phyloP scores from a whole-genome alignment of 2,888 invertebrate species.

The Xestia xanthographa region DNA sequence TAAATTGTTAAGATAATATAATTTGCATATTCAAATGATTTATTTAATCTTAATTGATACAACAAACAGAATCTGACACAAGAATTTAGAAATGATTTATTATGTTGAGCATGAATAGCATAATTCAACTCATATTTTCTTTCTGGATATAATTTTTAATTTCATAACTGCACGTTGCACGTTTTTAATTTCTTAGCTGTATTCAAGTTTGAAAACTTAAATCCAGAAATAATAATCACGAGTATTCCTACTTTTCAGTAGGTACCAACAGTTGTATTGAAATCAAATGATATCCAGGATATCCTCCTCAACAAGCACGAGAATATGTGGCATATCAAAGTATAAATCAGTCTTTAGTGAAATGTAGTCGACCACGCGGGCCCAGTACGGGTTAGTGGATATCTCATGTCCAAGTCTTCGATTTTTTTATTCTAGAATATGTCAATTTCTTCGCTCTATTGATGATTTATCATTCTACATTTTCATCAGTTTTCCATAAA shows the following conservation, averaged over 20 bases:
- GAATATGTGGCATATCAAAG: background rate
- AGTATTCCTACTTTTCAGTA: background rate
- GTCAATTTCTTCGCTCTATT: background rate
- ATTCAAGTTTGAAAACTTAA: background rate
- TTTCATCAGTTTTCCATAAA: background rate
- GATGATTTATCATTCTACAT: background rate
- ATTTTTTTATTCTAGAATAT: background rate
- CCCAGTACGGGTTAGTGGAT: background rate
- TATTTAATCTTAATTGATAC: background rate
- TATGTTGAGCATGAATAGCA: background rate
- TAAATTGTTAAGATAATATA: background rate
- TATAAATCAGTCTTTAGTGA: background rate
- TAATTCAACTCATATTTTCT: background rate
- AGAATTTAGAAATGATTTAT: conserved; percentile 2
- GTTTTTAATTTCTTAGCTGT: background rate
- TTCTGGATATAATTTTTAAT: too few species aligned
- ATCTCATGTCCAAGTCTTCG: background rate
- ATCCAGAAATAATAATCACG: background rate
- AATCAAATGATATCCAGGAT: background rate
- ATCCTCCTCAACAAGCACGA: background rate
- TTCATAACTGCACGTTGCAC: background rate
- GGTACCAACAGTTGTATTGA: background rate
- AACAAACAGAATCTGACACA: background rate
- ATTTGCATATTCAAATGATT: background rate
- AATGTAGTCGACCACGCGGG: background rate